A percentile compares a stretch with the other conserved stretches of the same genome.
These are phyloP conservation scores for Thysanoteuthis rhombus DNA, from an alignment of 2,888 invertebrate species.

Conservation along the genomic window DNA sequence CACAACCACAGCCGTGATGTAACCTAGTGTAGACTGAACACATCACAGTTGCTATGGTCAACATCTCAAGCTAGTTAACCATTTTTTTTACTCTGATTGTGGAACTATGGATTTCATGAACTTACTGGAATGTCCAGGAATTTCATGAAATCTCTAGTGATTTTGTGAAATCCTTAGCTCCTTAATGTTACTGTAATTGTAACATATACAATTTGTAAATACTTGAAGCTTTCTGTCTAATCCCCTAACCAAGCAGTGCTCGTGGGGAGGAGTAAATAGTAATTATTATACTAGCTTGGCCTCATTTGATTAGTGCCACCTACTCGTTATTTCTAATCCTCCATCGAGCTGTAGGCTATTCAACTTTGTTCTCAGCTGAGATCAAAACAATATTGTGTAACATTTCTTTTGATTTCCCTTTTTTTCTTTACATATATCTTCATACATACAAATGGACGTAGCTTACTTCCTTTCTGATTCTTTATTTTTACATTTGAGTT, in stretches of 20 bases:
- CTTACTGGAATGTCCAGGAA: no score
- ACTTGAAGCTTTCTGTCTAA: no score
- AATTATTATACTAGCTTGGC: not conserved
- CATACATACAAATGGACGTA: not conserved
- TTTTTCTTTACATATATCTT: not conserved
- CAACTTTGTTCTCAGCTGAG: not conserved
- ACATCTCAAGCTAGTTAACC: no score
- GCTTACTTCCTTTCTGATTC: not conserved
- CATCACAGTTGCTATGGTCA: no score
- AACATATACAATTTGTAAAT: not conserved
- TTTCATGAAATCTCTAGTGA: no score
- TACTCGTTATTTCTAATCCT: not conserved
- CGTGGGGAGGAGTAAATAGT: not conserved
- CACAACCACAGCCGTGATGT: no score
- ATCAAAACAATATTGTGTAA: not conserved
- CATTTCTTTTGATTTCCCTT: not conserved
- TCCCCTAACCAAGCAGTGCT: not conserved
- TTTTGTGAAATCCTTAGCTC: no score
- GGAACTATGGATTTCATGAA: no score
- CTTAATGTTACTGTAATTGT: not conserved
- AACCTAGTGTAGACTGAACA: no score
- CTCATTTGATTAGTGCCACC: not conserved
- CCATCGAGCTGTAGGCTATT: not conserved
- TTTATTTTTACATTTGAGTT: not conserved
- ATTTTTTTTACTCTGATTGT: no score